phyloP scores from a whole-genome alignment of 2,888 invertebrate genomes.

The Ecdyonurus torrentis region DNA sequence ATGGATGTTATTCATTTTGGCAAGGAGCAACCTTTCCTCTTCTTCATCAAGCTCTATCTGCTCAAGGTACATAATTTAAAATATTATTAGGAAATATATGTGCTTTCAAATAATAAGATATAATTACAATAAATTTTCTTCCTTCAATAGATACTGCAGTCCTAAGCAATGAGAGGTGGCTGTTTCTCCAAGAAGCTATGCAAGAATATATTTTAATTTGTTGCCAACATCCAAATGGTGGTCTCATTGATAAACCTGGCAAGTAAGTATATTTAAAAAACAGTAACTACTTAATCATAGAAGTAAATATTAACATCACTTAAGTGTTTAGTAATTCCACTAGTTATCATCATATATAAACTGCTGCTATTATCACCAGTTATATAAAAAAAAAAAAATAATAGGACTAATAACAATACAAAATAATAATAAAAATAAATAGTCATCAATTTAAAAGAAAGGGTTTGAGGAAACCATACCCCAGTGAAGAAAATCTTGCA shows the following conservation, averaged over 20 bases:
- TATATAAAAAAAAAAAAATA: too few species aligned
- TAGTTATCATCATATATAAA: too few species aligned
- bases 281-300: too few species aligned
- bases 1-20: constrained; percentile 99
- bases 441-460: too few species aligned
- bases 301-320: not conserved
- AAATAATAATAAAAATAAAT: too few species aligned
- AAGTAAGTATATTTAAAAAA: constrained; percentile 49
- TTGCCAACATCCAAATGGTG: constrained; percentile 76
- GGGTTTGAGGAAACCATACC: too few species aligned
- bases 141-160: not conserved
- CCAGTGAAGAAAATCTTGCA: too few species aligned
- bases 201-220: constrained; percentile 91
- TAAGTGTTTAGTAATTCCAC: too few species aligned
- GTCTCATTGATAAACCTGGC: constrained; percentile 90
- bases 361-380: too few species aligned
- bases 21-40: constrained; percentile 86
- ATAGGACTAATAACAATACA: too few species aligned
- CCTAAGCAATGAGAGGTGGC: constrained; percentile 33
- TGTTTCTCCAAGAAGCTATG: constrained; percentile 73
- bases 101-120: too few species aligned
- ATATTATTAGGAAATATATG: not conserved
- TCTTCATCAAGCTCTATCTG: constrained; percentile 52
- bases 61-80: constrained; percentile 25
- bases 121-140: not conserved